Conservation (phyloP, 92 coral and sea anemone species). For the Epizoanthus ramosus region DNA sequence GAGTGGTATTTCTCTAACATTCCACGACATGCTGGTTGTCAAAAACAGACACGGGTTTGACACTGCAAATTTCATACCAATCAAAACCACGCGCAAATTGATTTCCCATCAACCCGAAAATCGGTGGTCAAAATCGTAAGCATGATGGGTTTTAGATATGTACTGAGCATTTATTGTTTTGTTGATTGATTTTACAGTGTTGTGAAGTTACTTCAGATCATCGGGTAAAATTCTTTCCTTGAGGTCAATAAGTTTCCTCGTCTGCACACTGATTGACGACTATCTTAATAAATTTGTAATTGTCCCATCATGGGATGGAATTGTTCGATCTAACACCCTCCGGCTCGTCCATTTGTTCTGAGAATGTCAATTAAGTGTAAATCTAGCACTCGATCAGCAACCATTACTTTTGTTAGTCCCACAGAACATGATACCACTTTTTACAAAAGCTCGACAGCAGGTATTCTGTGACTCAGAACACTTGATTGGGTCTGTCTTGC, state of each 20-base stretch:
- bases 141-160: slow-evolving; percentile 29
- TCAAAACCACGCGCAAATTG: slow-evolving; percentile 25
- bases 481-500: background rate
- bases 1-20: slow-evolving; percentile 4
- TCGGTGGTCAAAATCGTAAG: slow-evolving; percentile 25
- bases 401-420: slow-evolving; percentile 23
- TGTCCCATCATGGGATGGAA: slow-evolving; percentile 28
- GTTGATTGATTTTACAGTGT: slow-evolving; percentile 40
- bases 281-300: slow-evolving; percentile 25
- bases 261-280: slow-evolving; percentile 21
- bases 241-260: slow-evolving; percentile 34
- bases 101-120: slow-evolving; percentile 22
- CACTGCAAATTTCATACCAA: background rate
- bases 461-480: background rate
- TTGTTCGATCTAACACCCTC: slow-evolving; percentile 1
- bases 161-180: slow-evolving; percentile 30
- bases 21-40: slow-evolving; percentile 20
- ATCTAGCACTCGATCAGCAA: slow-evolving; percentile 40
- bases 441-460: background rate
- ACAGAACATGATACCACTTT: slow-evolving; percentile 29
- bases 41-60: slow-evolving; percentile 19
- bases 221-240: slow-evolving; percentile 23
- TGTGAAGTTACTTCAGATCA: slow-evolving; percentile 40
- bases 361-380: slow-evolving; percentile 49
- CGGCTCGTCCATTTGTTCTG: slow-evolving; percentile 20